Evolutionary conservation across 2,888 invertebrate species (phyloP).

Genomic region (Drosophila longiperda): DNA sequence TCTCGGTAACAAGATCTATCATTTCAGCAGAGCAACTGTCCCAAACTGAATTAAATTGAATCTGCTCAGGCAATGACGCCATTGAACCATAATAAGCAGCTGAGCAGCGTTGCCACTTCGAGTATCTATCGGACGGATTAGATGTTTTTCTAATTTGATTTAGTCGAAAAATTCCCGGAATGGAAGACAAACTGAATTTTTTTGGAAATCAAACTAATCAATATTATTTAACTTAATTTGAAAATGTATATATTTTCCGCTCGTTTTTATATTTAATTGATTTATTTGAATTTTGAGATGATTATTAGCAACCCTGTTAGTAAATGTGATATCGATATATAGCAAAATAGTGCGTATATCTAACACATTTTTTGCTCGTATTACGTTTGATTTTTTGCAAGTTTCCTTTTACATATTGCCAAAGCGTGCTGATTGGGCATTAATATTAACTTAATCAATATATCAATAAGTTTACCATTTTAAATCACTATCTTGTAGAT

Average conservation of each 20-base stretch:
- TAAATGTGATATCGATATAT: neutral
- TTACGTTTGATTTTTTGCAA: no score
- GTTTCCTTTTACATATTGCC: neutral
- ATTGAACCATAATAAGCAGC: neutral
- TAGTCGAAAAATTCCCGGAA: neutral
- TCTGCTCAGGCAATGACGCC: neutral
- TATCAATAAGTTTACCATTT: neutral
- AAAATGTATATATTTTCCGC: neutral
- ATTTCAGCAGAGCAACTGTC: slow-evolving; percentile 42
- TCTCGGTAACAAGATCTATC: slow-evolving; percentile 83
- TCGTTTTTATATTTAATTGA: neutral
- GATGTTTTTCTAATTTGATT: neutral
- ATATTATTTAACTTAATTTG: neutral
- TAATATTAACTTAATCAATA: neutral
- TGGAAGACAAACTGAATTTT: neutral
- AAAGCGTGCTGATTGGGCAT: neutral
- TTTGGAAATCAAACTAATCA: neutral
- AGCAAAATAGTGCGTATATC: neutral
- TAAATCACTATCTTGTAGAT: neutral
- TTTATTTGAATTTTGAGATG: neutral
- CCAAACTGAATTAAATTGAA: no score
- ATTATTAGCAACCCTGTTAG: neutral
- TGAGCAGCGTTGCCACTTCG: neutral
- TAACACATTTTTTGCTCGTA: neutral
- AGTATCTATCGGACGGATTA: neutral